Base-by-base conservation (phyloP, 2,888 invertebrate species). In the Acronicta psi region DNA sequence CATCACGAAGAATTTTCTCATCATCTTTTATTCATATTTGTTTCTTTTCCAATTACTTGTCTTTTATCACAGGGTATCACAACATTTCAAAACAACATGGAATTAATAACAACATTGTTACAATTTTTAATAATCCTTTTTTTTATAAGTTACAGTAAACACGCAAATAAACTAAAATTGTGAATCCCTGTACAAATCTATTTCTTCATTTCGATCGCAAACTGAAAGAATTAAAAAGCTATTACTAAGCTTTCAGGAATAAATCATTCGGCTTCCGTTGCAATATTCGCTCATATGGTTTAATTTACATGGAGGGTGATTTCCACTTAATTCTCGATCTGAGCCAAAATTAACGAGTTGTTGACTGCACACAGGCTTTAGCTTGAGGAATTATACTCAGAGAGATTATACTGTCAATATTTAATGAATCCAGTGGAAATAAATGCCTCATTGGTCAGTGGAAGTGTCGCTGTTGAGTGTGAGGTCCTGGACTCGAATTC, bases 261-360 rank as follows among this genome's bases (percentile, higher is more conserved):
- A 85, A 87, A 87, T 88, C 83, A 86, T 83, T 81, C 73, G 69
- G 79, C 69, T 81, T 79, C 78, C 77, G 73, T 79, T 84, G 86
- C 83, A 84, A 83, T 81, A 81, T 79, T 82, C 78, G 79, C 72
- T 80, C 79, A 78, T 82, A 83, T 82, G 81, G 83, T 84, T 85
- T 82, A 82, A 86, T 87, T 87, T 84, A 87, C 83, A 87, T 84
- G 74, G 79, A 79, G 81, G 79, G 67, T 71, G 77, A 75, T 76
- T 80, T 79, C 73, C 72, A 74, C 75, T 84, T 84, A 81, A 83
- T 83, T 85, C 80, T 75, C 56, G 63, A 77, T 71, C 56, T 69
- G 73, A 68, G 59, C 64, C 71, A 72, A 73, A 81, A 74, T 79
- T 73, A 78, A 75, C 80, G 73, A 81, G 73, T 74, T 79, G 77